Base-by-base conservation (phyloP, 2,113 vertebrate species). In the Ia io region DNA sequence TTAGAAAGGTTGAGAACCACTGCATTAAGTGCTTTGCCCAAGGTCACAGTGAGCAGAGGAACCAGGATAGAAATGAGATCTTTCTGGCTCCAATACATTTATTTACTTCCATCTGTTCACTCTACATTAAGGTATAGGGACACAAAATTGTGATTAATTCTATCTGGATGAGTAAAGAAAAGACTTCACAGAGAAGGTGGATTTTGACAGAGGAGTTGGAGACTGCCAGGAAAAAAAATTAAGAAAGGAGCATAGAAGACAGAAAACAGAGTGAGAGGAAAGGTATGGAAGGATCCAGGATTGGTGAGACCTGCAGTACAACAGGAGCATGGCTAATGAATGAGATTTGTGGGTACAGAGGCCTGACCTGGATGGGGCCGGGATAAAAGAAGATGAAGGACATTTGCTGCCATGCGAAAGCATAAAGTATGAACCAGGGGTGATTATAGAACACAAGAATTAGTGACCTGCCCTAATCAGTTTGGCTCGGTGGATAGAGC, bases 91-190 rank as follows among this genome's bases (percentile, higher is more conserved):
- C 11, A 73, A 37, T 95, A 25, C 10, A n/a, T 94, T 88, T 53
- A n/a, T 94, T 88, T 53, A 42, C 44, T 88, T 14, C 71, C 47
- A 90, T 93, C 70, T 95, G 44, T 73, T 90, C 28, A 51, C 25
- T 53, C 86, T 83, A 44, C 67, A 35, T 91, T 67, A 84, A 32
- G 53, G 65, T 95, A 80, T 78, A 37, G 61, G 37, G 76, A 91
- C 80, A 63, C 28, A 59, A 76, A 70, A 53, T 71, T 84, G 51
- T 84, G 84, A 79, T 88, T 85, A 91, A 92, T 89, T 94, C 35
- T 94, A 28, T 91, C 56, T 85, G 61, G 35, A 83, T 90, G 59
- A 92, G 44, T 94, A 86, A 93, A 94, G 80, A 6, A 86, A 92
- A 94, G 79, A 9, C 61, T 93, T 95, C 30, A 63, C 42, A 69